Conservation (phyloP, 2,113 vertebrate genomes). For the Tenrec ecaudatus region DNA sequence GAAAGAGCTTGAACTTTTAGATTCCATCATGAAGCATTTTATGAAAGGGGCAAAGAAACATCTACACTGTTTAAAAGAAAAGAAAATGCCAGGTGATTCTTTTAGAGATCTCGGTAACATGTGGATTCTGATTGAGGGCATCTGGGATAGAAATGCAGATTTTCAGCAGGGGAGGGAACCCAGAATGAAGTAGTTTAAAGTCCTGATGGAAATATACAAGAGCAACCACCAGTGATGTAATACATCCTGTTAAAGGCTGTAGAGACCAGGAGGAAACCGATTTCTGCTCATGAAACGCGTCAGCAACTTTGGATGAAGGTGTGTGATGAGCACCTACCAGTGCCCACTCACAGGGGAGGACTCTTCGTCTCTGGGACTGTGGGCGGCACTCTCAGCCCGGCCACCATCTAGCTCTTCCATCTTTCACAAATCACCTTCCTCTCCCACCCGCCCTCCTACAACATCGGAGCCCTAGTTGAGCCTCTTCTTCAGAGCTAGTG, state of each 20-base stretch:
- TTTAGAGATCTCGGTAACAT: too few species aligned
- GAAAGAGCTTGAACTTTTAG: too few species aligned
- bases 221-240: slow-evolving; percentile 1
- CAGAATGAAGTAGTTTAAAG: neutral
- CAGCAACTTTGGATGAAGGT: slow-evolving; percentile 31
- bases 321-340: neutral
- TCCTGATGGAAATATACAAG: slow-evolving; percentile 21
- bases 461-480: slow-evolving; percentile 30
- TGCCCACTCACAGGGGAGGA: neutral
- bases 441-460: slow-evolving; percentile 49
- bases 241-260: neutral
- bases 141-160: neutral
- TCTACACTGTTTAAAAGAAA: too few species aligned
- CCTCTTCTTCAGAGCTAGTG: slow-evolving; percentile 45
- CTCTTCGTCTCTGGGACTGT: neutral
- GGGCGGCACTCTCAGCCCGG: slow-evolving; percentile 54
- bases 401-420: slow-evolving; percentile 32
- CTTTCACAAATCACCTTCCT: slow-evolving; percentile 60
- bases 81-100: too few species aligned
- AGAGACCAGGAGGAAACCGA: slow-evolving; percentile 4
- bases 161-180: neutral
- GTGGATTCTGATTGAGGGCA: neutral
- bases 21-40: too few species aligned
- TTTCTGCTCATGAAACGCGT: slow-evolving; percentile 43
- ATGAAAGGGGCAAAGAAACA: too few species aligned